Conservation (phyloP, 2,888 invertebrate species). For the Drosophila nr. fundita region DNA sequence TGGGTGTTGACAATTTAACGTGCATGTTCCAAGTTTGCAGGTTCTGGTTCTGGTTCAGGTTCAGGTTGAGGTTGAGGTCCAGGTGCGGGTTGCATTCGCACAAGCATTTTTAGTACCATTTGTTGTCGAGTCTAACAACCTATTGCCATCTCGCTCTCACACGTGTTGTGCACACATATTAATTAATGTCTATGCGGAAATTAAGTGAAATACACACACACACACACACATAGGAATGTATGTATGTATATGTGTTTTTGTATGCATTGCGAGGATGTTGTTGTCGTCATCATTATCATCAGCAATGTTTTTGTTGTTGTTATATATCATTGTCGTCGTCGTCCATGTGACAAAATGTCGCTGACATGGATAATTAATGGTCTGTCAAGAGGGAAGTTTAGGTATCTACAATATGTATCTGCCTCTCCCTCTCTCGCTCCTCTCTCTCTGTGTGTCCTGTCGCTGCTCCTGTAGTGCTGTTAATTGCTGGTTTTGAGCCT, state of each 20-base stretch:
- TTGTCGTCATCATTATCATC: constrained; percentile 46
- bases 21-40: constrained; percentile 6
- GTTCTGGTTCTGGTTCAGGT: neutral
- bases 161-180: constrained; percentile 69
- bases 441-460: constrained; percentile 3
- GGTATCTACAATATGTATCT: constrained; percentile 16
- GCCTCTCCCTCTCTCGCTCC: constrained; percentile 18
- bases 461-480: constrained; percentile 33
- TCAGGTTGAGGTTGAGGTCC: neutral
- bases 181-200: constrained; percentile 78
- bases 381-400: constrained; percentile 41
- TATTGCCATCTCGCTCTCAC: constrained; percentile 14
- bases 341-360: constrained; percentile 75
- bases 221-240: neutral
- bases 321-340: constrained; percentile 19
- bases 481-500: constrained; percentile 60
- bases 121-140: constrained; percentile 50
- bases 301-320: constrained; percentile 18
- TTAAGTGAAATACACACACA: constrained; percentile 77
- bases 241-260: neutral
- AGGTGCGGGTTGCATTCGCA: constrained; percentile 1
- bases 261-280: constrained; percentile 59
- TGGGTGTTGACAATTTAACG: constrained; percentile 58
- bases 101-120: constrained; percentile 71
- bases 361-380: constrained; percentile 81